These are phyloP conservation scores for Hippolais icterina DNA, from an alignment of 2,113 vertebrate genomes.

Conservation along the genomic window DNA sequence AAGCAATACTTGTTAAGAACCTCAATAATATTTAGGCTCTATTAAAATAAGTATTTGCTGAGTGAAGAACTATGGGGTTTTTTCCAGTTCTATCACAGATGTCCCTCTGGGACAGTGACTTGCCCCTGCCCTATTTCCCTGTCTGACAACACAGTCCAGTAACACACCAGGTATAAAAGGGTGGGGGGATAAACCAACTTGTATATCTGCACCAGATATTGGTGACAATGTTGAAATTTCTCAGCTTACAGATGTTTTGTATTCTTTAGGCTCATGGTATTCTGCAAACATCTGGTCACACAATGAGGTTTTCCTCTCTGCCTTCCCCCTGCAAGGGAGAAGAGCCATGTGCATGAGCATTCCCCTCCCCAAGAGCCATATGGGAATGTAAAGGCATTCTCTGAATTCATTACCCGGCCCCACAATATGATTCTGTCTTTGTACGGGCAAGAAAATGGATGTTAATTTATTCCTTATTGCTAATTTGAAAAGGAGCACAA, in stretches of 20 bases:
- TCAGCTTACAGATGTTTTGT: not conserved
- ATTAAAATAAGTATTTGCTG: not conserved
- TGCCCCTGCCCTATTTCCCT: not conserved
- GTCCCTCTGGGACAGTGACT: not conserved
- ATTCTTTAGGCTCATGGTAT: not conserved
- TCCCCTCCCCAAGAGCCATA: not conserved
- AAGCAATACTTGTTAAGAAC: not conserved
- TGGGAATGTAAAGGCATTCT: slow-evolving; percentile 50
- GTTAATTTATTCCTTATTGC: slow-evolving; percentile 69
- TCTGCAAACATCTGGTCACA: slow-evolving; percentile 2
- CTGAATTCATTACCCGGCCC: slow-evolving; percentile 41
- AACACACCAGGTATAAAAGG: not conserved
- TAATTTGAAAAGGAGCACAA: slow-evolving; percentile 75
- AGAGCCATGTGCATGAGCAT: not conserved
- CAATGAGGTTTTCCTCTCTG: not conserved
- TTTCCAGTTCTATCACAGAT: not conserved
- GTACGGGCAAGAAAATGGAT: slow-evolving; percentile 29
- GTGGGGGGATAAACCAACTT: not conserved
- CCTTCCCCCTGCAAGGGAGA: not conserved
- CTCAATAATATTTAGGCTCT: not conserved
- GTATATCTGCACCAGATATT: not conserved
- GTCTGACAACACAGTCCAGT: not conserved
- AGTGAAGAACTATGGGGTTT: not conserved
- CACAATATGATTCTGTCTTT: slow-evolving; percentile 8
- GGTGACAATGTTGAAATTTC: not conserved